These are phyloP conservation scores for Cololabis saira DNA, from an alignment of 2,113 vertebrate genomes.

Conservation along the genomic window DNA sequence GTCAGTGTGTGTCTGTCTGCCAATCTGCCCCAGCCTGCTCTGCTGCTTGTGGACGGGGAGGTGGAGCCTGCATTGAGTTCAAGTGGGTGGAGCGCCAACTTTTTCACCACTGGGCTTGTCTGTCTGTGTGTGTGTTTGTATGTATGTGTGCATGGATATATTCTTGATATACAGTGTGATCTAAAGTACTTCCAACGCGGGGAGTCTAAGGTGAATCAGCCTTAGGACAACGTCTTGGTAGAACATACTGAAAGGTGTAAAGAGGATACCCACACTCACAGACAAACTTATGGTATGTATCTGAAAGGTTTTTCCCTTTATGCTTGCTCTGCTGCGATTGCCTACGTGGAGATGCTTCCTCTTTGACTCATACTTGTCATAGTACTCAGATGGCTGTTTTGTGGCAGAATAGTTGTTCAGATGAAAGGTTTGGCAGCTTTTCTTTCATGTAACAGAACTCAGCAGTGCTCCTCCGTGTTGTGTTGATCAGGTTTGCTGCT, in stretches of 20 bases:
- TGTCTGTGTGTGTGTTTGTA: slow-evolving; percentile 39
- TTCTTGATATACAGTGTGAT: slow-evolving; percentile 24
- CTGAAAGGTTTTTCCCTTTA: slow-evolving; percentile 26
- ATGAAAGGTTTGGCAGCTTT: not conserved
- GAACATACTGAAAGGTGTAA: slow-evolving; percentile 22
- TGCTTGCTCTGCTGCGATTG: slow-evolving; percentile 16
- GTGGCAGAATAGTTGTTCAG: not conserved
- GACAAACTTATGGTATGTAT: slow-evolving; percentile 76
- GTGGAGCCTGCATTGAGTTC: slow-evolving; percentile 47
- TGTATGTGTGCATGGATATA: slow-evolving; percentile 19
- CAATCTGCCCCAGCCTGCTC: slow-evolving; percentile 64
- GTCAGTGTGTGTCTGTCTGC: slow-evolving; percentile 26
- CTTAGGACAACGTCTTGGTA: slow-evolving; percentile 19
- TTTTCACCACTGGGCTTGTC: slow-evolving; percentile 49
- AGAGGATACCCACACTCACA: slow-evolving; percentile 51
- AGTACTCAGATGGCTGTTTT: not conserved
- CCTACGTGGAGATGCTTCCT: slow-evolving; percentile 54
- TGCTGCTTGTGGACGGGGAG: slow-evolving; percentile 37
- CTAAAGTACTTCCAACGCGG: not conserved
- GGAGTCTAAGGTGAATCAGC: slow-evolving; percentile 46
- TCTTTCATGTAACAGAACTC: not conserved
- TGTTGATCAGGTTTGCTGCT: not conserved
- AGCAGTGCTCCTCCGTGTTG: not conserved
- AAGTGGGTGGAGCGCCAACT: slow-evolving; percentile 65
- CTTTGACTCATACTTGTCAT: slow-evolving; percentile 32